Evolutionary conservation across 2,888 invertebrate genomes (phyloP), one percentile per base, ranked within the genome.

Genomic region (Proisotoma minuta): DNA sequence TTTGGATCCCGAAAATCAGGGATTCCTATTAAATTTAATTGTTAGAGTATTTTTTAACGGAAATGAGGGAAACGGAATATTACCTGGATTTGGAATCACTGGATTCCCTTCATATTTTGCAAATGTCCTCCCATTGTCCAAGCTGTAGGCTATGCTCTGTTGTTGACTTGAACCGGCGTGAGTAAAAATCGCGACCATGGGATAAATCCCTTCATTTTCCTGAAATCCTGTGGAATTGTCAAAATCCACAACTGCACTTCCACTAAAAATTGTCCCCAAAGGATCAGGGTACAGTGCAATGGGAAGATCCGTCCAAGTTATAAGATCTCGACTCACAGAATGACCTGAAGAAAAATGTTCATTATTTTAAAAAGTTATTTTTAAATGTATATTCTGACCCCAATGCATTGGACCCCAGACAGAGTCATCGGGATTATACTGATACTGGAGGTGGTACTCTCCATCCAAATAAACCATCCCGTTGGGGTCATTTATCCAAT

Each of bases 401-500:
- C 48, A 57, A 22, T n/a, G 24, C 28, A 43, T 49, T n/a, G 20
- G 28, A 2, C 62, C 62, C 48, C 49, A 49, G 4, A 24, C 18
- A 18, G 62, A 27, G 1, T 28, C n/a, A 2, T 20, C 20, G 5
- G 62, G 62, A 22, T 52, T 40, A 40, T 66, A 63, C 28, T 66
- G 66, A 20, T 52, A 65, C 63, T 81, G 82, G 2, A 82, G 70
- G 65, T 83, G 82, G 66, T 79, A 82, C 22, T 77, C 76, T 1
- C 76, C 74, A 4, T 76, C 71, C 65, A 73, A 79, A 28, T 75
- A 62, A 57, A 79, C 76, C 60, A 83, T 80, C 2, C 83, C 83
- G 59, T 82, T 83, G 0, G 83, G 83, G 59, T 83, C 82, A 71
- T 82, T 83, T 76, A 82, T 80, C 82, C 82, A 83, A 27, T 69